Conservation (phyloP, 2,113 vertebrate genomes). For the Bufo bufo region DNA sequence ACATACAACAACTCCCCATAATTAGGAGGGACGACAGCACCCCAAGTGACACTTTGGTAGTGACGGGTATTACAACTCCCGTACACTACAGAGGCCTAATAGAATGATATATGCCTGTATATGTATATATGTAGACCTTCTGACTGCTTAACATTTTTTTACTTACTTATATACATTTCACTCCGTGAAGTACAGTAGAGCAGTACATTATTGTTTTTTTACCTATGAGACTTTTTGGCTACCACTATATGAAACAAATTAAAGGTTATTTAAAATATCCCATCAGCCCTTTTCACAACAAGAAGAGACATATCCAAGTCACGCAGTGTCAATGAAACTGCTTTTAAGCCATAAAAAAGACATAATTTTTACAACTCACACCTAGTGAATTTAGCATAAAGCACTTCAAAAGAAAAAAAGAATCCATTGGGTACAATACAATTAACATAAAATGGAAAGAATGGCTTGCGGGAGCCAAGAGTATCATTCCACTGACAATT, state of each 20-base stretch:
- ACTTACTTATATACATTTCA: no score
- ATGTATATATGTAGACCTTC: no score
- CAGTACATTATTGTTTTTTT: no score
- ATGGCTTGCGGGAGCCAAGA: constrained; percentile 19
- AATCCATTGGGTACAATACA: constrained; percentile 21
- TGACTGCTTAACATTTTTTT: no score
- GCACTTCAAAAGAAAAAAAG: constrained; percentile 14
- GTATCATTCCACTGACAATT: not conserved
- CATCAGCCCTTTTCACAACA: not conserved
- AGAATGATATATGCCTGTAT: no score
- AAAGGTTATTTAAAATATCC: not conserved
- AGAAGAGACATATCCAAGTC: not conserved
- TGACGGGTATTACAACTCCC: no score
- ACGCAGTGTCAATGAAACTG: not conserved
- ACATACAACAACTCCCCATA: no score
- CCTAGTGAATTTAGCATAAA: constrained; percentile 12
- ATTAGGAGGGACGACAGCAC: no score
- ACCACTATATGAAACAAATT: not conserved
- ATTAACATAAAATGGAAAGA: constrained; percentile 4
- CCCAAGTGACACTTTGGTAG: no score
- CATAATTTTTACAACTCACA: not conserved
- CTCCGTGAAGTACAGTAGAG: no score
- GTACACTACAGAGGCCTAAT: no score
- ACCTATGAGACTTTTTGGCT: not conserved
- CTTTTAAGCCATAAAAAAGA: constrained; percentile 13